Conservation (phyloP, 1,140 invertebrate species). For the Hycleus phaleratus region DNA sequence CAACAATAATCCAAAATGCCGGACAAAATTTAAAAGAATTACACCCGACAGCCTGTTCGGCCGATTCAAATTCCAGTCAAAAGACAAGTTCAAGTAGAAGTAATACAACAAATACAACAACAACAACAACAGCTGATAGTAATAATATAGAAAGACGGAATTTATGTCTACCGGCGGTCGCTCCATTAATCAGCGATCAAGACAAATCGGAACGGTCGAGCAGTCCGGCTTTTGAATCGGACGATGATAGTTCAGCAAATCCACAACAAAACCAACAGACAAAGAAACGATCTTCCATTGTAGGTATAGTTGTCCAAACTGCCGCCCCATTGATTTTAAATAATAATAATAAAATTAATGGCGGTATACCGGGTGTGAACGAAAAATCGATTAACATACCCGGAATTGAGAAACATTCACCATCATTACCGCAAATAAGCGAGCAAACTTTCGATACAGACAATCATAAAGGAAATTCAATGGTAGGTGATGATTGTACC, state of each 20-base stretch:
- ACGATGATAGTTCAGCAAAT: constrained; percentile 68
- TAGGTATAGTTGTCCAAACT: constrained; percentile 55
- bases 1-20: neutral
- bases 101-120: constrained; percentile 50
- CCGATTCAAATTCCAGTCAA: constrained; percentile 54
- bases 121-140: constrained; percentile 43
- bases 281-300: constrained; percentile 55
- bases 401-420: constrained; percentile 40
- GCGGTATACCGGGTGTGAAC: constrained; percentile 43
- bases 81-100: constrained; percentile 53
- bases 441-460: constrained; percentile 57
- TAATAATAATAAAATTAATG: constrained; percentile 50
- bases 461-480: constrained; percentile 39
- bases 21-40: constrained; percentile 23
- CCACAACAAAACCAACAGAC: constrained; percentile 23
- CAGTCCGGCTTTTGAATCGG: constrained; percentile 92
- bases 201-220: constrained; percentile 82
- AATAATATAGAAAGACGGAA: constrained; percentile 17
- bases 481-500: constrained; percentile 31
- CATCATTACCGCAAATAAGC: constrained; percentile 56
- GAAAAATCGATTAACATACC: constrained; percentile 29
- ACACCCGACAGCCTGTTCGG: constrained; percentile 34
- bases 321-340: constrained; percentile 48
- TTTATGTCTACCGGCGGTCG: constrained; percentile 14
- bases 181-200: constrained; percentile 36